Base-by-base conservation (phyloP, 2,888 invertebrate species). In the Hypsopygia costalis region DNA sequence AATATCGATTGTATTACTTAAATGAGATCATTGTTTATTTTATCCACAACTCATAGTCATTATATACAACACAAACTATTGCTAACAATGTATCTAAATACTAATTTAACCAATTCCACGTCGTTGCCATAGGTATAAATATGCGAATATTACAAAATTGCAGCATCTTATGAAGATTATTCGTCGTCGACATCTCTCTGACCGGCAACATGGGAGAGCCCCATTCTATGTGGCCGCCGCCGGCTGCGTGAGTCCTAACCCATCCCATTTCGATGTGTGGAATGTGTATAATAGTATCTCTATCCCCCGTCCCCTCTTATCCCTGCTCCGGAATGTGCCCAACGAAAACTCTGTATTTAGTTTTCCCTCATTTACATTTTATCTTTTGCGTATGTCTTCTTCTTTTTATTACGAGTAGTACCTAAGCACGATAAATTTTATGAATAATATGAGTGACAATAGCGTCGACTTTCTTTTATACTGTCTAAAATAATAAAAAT, bases 161-260 rank as follows among this genome's bases (percentile, higher is more conserved):
- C 92, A 92, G 92, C 92, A 89, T 92, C 92, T 83, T 92, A 90
- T 90, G 92, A 92, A 90, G 92, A 92, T 87, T 92, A 91, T 90
- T 92, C 92, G 75, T 92, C 92, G 81, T 92, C 92, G 81, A 92
- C 92, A 65, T 92, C 92, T 82, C 92, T 92, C 87, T 92, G 92
- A 91, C 88, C 83, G 67, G 89, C 74, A 66, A 62, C 76, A 67
- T 77, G 79, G 85, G 86, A 83, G 77, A 77, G 82, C 81, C 85
- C 82, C 78, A 79, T 75, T 72, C 68, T 76, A 66, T 63, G 68
- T 65, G 83, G 80, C 72, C 80, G 69, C 58, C 81, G 64, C 57
- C 71, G 81, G 80, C 85, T 81, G 78, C 79, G 88, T 88, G 88
- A 87, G 88, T 87, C 76, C 81, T 72, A 60, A 57, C 59, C 61